Evolutionary conservation across 2,797 vertebrate species (phyloP).

Genomic region (Schizopygopsis pylzovi): DNA sequence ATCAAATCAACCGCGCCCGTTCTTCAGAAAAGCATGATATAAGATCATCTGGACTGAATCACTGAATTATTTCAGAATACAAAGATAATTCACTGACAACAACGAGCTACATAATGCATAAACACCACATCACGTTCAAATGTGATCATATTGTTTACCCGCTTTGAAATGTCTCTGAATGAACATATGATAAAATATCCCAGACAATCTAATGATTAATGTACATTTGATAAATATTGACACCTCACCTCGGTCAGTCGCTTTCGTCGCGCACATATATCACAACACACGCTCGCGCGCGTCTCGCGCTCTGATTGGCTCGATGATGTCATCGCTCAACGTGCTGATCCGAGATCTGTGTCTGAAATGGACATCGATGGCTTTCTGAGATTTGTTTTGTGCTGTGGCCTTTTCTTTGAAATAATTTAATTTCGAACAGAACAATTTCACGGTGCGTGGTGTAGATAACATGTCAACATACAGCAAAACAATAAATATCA

Average conservation of each 20-base stretch:
- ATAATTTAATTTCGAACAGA: not conserved
- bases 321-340: not conserved
- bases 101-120: not conserved
- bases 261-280: not conserved
- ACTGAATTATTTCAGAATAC: not conserved
- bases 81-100: not conserved
- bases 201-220: not conserved
- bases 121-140: not conserved
- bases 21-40: not conserved
- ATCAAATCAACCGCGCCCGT: not conserved
- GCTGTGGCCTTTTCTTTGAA: not conserved
- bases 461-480: not conserved
- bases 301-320: conserved; percentile 22
- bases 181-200: not conserved
- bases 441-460: too few relatives aligned
- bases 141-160: not conserved
- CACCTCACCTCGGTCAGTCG: not conserved
- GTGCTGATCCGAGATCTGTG: conserved; percentile 1
- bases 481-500: not conserved
- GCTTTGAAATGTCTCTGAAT: not conserved
- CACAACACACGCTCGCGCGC: not conserved
- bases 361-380: not conserved
- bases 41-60: not conserved
- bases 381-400: not conserved
- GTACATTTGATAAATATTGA: not conserved